phyloP scores from a whole-genome alignment of 2,888 invertebrate genomes.

The Hirtodrosophila alboralis region DNA sequence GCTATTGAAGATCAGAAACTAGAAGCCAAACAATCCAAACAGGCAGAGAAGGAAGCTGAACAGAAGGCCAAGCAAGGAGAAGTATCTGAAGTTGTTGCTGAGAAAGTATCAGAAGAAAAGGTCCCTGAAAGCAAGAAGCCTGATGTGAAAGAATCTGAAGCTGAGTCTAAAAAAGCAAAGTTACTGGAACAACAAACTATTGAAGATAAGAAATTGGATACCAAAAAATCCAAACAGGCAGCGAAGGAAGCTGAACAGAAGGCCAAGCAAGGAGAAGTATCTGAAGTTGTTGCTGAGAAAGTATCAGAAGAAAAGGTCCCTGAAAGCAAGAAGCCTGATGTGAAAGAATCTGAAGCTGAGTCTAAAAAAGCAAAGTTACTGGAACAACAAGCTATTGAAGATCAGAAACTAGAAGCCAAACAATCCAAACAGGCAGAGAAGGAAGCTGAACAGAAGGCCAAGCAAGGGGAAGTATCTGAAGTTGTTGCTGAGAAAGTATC shows the following conservation, averaged over 20 bases:
- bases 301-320: not conserved
- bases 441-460: not conserved
- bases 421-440: constrained; percentile 3
- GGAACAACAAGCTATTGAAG: constrained; percentile 13
- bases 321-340: not conserved
- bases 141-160: constrained; percentile 11
- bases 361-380: constrained; percentile 1
- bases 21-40: constrained; percentile 6
- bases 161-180: constrained; percentile 33
- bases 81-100: constrained; percentile 17
- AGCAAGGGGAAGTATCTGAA: constrained; percentile 3
- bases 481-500: constrained; percentile 5
- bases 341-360: constrained; percentile 2
- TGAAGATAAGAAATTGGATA: constrained; percentile 5
- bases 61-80: constrained; percentile 8
- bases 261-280: constrained; percentile 16
- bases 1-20: constrained; percentile 9
- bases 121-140: constrained; percentile 5
- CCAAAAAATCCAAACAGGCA: constrained; percentile 3
- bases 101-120: constrained; percentile 22
- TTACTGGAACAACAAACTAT: constrained; percentile 7
- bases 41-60: no score
- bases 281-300: not conserved
- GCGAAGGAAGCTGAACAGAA: constrained; percentile 10
- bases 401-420: constrained; percentile 5